A percentile compares a stretch with the other conserved stretches of the same genome.
Conservation (phyloP, 2,113 vertebrate species). For the Dendropsophus ebraccatus region DNA sequence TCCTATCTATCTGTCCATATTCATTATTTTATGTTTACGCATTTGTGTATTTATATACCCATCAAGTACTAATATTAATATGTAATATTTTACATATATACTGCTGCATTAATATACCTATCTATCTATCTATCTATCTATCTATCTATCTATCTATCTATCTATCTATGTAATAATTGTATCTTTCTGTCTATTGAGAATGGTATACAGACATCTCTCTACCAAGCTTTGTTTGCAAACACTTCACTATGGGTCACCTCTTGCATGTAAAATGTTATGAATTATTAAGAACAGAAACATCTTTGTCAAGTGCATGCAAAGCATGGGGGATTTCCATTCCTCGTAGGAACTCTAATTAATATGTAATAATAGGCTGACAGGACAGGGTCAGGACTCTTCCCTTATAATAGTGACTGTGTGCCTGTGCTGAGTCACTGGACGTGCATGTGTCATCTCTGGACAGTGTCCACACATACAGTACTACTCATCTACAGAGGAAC, state of each 20-base stretch:
- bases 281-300: constrained; percentile 30
- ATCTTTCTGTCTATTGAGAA: not conserved
- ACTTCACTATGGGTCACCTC: constrained; percentile 29
- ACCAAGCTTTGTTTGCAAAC: constrained; percentile 25
- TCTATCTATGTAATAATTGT: not conserved
- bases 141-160: constrained; percentile 32
- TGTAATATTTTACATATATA: no score
- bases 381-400: not conserved
- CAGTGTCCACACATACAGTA: not conserved
- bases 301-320: constrained; percentile 42
- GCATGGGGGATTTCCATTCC: constrained; percentile 15
- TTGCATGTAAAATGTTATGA: constrained; percentile 46
- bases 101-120: no score
- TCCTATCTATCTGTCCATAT: no score
- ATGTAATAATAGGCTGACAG: constrained; percentile 3
- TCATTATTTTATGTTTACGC: no score
- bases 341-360: not conserved
- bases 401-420: not conserved
- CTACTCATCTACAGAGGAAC: no score
- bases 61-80: no score
- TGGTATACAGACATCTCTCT: not conserved
- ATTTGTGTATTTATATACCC: no score
- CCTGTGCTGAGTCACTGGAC: not conserved
- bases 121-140: constrained; percentile 1
- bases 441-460: not conserved